Percentiles rank a stretch among this genome's conserved stretches.
These are phyloP conservation scores for Drosophila insularis DNA, from an alignment of 1,140 invertebrate genomes.

Conservation along the genomic window DNA sequence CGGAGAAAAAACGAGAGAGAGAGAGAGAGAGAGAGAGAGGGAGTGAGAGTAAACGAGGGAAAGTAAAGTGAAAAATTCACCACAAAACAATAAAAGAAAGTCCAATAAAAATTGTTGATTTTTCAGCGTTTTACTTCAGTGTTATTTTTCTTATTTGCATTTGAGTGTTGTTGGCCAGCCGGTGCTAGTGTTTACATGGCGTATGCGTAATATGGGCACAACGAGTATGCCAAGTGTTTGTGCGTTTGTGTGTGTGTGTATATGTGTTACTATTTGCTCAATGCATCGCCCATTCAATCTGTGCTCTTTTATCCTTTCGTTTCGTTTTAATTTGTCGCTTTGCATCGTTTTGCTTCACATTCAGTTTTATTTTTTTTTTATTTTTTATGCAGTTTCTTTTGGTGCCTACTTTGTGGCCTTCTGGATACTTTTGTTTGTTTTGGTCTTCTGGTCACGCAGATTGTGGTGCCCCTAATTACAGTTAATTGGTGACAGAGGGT, in stretches of 20 bases:
- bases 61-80: neutral
- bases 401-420: conserved; percentile 10
- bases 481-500: conserved; percentile 51
- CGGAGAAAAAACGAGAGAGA: neutral
- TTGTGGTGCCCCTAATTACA: conserved; percentile 63
- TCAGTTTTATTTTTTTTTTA: neutral
- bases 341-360: conserved; percentile 1
- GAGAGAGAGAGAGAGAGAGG: neutral
- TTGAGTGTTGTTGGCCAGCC: conserved; percentile 4
- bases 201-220: conserved; percentile 36
- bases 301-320: neutral
- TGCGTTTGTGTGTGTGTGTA: neutral
- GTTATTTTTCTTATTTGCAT: conserved; percentile 30
- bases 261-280: conserved; percentile 2
- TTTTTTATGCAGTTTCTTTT: conserved; percentile 2
- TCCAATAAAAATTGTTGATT: conserved; percentile 42
- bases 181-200: conserved; percentile 30
- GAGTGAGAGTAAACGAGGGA: neutral
- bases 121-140: conserved; percentile 42
- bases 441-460: conserved; percentile 40
- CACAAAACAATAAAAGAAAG: conserved; percentile 22
- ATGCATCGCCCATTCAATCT: conserved; percentile 5
- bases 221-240: conserved; percentile 27
- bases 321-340: neutral
- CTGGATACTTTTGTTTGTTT: conserved; percentile 27